These are phyloP conservation scores for Pantherophis alleghaniensis DNA, from an alignment of 2,797 vertebrate genomes.

Conservation along the genomic window DNA sequence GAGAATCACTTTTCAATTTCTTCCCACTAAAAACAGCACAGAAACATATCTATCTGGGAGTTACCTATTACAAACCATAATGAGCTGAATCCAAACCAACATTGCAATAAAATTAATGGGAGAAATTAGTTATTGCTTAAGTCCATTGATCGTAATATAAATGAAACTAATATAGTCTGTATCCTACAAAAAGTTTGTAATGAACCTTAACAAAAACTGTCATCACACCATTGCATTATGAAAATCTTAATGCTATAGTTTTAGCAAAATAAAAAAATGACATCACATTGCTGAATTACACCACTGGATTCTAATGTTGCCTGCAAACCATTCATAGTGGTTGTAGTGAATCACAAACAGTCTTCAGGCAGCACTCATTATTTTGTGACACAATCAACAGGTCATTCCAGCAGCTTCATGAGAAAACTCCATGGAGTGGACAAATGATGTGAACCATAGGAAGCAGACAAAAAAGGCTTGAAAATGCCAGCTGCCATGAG, in stretches of 20 bases:
- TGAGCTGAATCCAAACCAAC: background rate
- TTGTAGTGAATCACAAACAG: background rate
- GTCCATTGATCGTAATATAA: too few relatives aligned
- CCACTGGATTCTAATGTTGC: background rate
- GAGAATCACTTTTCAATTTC: background rate
- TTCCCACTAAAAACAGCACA: background rate
- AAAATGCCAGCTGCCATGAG: background rate
- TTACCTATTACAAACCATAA: background rate
- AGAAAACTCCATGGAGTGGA: background rate
- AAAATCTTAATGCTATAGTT: background rate
- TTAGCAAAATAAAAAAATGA: background rate
- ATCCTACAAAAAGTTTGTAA: background rate
- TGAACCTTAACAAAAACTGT: background rate
- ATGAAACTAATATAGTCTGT: background rate
- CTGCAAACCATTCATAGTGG: background rate
- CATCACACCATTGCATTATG: background rate
- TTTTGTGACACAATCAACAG: background rate
- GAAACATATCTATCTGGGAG: background rate
- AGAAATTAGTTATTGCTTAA: constrained; percentile 13
- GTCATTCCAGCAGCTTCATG: background rate
- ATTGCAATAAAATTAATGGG: background rate
- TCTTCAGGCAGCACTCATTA: background rate
- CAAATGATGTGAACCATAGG: background rate
- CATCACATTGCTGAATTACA: background rate
- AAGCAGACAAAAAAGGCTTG: background rate